Evolutionary conservation across 2,113 vertebrate genomes (phyloP), one percentile per base, ranked within the genome.

Genomic region (Trichomycterus rosablanca): DNA sequence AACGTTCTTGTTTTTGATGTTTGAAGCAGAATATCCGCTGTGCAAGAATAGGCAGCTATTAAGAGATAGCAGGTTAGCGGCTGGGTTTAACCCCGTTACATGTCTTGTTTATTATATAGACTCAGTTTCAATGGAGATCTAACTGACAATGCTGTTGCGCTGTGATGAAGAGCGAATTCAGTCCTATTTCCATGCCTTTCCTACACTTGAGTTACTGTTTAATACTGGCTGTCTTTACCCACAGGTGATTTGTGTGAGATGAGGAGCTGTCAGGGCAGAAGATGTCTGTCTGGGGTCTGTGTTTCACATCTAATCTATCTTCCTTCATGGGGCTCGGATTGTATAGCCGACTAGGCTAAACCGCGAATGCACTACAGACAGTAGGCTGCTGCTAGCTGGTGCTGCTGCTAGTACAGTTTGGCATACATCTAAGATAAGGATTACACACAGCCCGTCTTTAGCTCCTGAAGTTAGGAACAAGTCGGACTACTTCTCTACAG

Each of bases 251-350:
- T 48, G 8, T 7, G 50, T 37, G 32, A 40, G 16, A 46, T 49
- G 32, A 56, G 42, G 35, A 50, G 23, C n/a, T n/a, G n/a, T n/a
- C n/a, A n/a, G n/a, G n/a, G n/a, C 23, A 15, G 14, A 51, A 22
- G 15, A 24, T 54, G 48, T 20, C 42, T 55, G 68, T 62, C 74
- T 73, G 71, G 78, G 71, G 39, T 63, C 73, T 66, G 42, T 54
- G 63, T n/a, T n/a, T 2, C 3, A 10, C 9, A 24, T 40, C 22
- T 16, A 24, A 8, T 16, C 5, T 3, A 24, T 26, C 32, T 16
- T 4, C 11, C n/a, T 20, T 7, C 23, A 28, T 16, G 9, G 58
- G 16, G 34, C 20, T 39, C 23, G 23, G n/a, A n/a, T n/a, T n/a
- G n/a, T 8, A 30, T 32, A 30, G 24, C n/a, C 39, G 32, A 11